Evolutionary conservation across 2,888 invertebrate species (phyloP).

Genomic region (Notocelia uddmanniana): DNA sequence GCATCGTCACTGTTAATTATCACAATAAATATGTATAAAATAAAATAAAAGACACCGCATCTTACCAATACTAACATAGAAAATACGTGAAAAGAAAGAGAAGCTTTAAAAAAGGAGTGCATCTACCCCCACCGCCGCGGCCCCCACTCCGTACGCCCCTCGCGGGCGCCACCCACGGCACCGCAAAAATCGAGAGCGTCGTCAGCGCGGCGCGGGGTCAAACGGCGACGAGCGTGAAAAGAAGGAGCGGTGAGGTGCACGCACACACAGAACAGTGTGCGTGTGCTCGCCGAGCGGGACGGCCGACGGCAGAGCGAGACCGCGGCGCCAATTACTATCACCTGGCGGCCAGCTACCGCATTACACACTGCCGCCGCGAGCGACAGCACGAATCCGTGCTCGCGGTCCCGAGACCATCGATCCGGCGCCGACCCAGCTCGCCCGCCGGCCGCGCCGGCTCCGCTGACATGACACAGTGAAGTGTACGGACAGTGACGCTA

Average conservation of each 20-base stretch:
- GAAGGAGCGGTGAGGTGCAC: slow-evolving; percentile 82
- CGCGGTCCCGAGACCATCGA: slow-evolving; percentile 64
- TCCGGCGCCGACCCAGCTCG: slow-evolving; percentile 57
- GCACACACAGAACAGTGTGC: slow-evolving; percentile 73
- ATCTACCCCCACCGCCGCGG: slow-evolving; percentile 81
- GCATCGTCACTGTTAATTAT: slow-evolving; percentile 84
- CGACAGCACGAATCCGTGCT: slow-evolving; percentile 86
- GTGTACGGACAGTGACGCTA: slow-evolving; percentile 80
- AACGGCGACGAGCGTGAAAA: slow-evolving; percentile 85
- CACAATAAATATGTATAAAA: slow-evolving; percentile 80
- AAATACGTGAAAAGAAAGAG: slow-evolving; percentile 86
- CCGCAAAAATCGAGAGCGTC: slow-evolving; percentile 88
- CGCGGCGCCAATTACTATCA: slow-evolving; percentile 87
- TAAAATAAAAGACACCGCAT: slow-evolving; percentile 84
- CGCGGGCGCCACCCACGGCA: slow-evolving; percentile 87
- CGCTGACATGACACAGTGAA: slow-evolving; percentile 77
- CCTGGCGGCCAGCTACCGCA: slow-evolving; percentile 88
- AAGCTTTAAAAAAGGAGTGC: slow-evolving; percentile 85
- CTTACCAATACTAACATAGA: slow-evolving; percentile 82
- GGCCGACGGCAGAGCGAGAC: slow-evolving; percentile 81
- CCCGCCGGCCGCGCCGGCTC: slow-evolving; percentile 58
- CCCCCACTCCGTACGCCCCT: slow-evolving; percentile 82
- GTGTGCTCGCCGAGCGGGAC: slow-evolving; percentile 84
- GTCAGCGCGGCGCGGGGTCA: slow-evolving; percentile 85
- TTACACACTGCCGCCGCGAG: slow-evolving; percentile 86